Evolutionary conservation across 1,140 invertebrate genomes (phyloP).

Genomic region (Nasonia vitripennis): DNA sequence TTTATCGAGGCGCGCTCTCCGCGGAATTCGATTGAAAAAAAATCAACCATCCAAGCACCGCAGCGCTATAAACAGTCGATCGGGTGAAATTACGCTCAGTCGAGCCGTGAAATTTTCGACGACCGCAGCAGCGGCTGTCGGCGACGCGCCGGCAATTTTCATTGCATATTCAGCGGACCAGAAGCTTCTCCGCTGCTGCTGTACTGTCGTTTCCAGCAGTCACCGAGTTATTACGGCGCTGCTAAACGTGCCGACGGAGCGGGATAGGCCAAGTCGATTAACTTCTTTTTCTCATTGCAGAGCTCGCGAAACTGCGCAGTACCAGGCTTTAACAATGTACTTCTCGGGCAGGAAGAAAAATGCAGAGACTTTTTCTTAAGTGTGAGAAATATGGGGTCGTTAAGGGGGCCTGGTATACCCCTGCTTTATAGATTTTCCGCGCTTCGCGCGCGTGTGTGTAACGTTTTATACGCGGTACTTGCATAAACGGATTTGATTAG

Average conservation of each 20-base stretch:
- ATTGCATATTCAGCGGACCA: constrained; percentile 63
- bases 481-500: constrained; percentile 3
- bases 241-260: constrained; percentile 25
- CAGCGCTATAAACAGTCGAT: background rate
- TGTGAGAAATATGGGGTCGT: constrained; percentile 18
- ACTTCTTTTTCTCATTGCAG: constrained; percentile 57
- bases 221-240: constrained; percentile 61
- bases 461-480: background rate
- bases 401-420: background rate
- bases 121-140: constrained; percentile 20
- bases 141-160: constrained; percentile 55
- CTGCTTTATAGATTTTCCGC: background rate
- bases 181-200: constrained; percentile 17
- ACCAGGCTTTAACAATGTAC: background rate
- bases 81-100: background rate
- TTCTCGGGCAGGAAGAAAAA: background rate
- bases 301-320: background rate
- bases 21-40: no score
- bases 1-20: no score
- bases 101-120: constrained; percentile 21
- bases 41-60: no score
- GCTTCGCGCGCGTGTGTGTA: background rate
- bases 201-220: constrained; percentile 61
- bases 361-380: constrained; percentile 10
- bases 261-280: constrained; percentile 54